Evolutionary conservation across 2,113 vertebrate species (phyloP), one percentile per base, ranked within the genome.

Genomic region (Syrmaticus mikado): DNA sequence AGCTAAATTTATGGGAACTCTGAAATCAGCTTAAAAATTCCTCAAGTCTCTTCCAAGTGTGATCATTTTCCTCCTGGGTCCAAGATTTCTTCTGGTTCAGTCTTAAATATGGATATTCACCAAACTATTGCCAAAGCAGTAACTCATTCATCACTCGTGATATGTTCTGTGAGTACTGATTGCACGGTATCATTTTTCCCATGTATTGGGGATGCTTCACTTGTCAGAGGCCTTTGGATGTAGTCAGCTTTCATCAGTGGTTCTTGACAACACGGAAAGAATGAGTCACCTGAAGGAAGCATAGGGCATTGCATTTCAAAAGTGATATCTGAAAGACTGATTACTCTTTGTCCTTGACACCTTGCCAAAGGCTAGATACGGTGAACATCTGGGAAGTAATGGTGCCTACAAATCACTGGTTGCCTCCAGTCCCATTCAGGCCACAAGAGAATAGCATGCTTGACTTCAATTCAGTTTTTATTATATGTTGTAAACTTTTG

Each of bases 311-410:
- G 73, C 87, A 88, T 97, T 98, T 97, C 96, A 96, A 92, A 97
- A 97, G 84, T 61, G 14, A 89, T 97, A 93, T 96, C 96, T 92
- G 91, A 97, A 98, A 98, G 96, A 97, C 92, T 97, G 97, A 97
- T 98, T 97, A 97, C 92, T 95, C 95, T 96, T 97, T 96, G 94
- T 96, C 97, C 96, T 98, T 98, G 97, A 98, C 97, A 97, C 91
- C 67, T 79, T 97, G 97, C 97, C 96, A 98, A 97, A 82, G 97
- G 96, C 96, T 97, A 97, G 96, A 97, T 96, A 93, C 94, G 95
- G 91, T 36, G 94, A 97, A 86, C 85, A 88, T 96, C 97, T 97
- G 96, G 94, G 72, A 96, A 97, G 94, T 97, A 97, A 97, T 96
- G 96, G 93, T 96, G 92, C 95, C 96, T 97, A 97, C 97, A 98